Evolutionary conservation across 2,888 invertebrate genomes (phyloP).

Genomic region (Monopis laevigella): DNA sequence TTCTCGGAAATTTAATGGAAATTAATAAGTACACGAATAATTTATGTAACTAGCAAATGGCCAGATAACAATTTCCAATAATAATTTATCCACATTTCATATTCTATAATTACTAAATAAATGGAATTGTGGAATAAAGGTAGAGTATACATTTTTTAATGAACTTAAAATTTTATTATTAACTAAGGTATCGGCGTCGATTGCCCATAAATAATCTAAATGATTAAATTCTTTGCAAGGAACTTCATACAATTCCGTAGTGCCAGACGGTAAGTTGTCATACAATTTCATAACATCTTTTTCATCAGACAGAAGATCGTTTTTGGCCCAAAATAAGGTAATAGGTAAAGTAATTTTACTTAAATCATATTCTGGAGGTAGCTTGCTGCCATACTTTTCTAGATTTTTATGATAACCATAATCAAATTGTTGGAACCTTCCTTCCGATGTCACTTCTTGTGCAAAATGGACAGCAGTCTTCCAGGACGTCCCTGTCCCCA

Average conservation of each 20-base stretch:
- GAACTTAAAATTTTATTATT: constrained; percentile 58
- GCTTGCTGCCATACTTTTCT: constrained; percentile 58
- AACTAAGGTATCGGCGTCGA: constrained; percentile 65
- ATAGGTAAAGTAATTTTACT: constrained; percentile 67
- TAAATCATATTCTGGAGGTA: constrained; percentile 72
- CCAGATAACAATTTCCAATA: too few species aligned
- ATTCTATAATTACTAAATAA: too few species aligned
- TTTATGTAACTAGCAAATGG: too few species aligned
- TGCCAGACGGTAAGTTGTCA: constrained; percentile 45
- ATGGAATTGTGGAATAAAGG: too few species aligned
- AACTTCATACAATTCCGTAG: constrained; percentile 63
- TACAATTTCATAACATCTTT: constrained; percentile 66
- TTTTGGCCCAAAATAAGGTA: constrained; percentile 72
- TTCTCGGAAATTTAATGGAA: too few species aligned
- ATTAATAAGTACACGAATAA: too few species aligned
- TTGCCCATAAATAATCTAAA: constrained; percentile 75
- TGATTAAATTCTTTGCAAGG: constrained; percentile 74
- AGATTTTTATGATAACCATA: constrained; percentile 69
- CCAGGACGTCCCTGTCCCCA: constrained; percentile 80
- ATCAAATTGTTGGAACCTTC: constrained; percentile 74
- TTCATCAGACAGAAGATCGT: constrained; percentile 76
- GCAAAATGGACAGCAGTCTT: constrained; percentile 77
- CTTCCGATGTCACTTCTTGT: constrained; percentile 59
- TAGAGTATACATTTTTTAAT: constrained; percentile 19
- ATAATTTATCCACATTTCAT: too few species aligned